Percentiles rank a stretch among this genome's conserved stretches.
phyloP scores from a whole-genome alignment of 2,888 invertebrate species.

The Hypselothyrea guttata region DNA sequence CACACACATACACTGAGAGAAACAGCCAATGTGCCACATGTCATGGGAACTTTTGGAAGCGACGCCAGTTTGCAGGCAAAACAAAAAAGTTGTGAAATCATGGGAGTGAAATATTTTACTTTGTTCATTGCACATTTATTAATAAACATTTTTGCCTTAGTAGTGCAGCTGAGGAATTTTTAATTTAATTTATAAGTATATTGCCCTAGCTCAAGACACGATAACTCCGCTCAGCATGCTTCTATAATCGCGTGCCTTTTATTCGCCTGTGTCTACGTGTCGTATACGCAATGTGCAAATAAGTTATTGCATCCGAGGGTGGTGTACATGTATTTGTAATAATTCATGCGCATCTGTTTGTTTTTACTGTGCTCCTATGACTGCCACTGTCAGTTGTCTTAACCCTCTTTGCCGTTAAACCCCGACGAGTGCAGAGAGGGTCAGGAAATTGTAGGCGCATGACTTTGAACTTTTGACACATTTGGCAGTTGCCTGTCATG shows the following conservation, averaged over 20 bases:
- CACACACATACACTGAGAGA: slow-evolving; percentile 4
- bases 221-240: slow-evolving; percentile 4
- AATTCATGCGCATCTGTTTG: slow-evolving; percentile 60
- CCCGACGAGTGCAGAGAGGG: slow-evolving; percentile 12
- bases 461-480: slow-evolving; percentile 74
- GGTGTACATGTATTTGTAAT: slow-evolving; percentile 29
- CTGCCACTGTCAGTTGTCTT: slow-evolving; percentile 8
- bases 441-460: slow-evolving; percentile 44
- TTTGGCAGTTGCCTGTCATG: slow-evolving; percentile 66
- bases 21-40: slow-evolving; percentile 60
- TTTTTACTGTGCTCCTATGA: slow-evolving; percentile 26
- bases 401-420: slow-evolving; percentile 46
- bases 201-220: slow-evolving; percentile 38
- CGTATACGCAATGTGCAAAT: slow-evolving; percentile 38
- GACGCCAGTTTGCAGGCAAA: slow-evolving; percentile 32
- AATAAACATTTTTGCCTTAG: slow-evolving; percentile 53
- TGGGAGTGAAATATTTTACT: slow-evolving; percentile 73
- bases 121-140: slow-evolving; percentile 67
- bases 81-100: slow-evolving; percentile 64
- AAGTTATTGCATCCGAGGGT: slow-evolving; percentile 25
- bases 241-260: slow-evolving; percentile 21
- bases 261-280: too few species aligned
- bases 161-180: slow-evolving; percentile 43
- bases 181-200: slow-evolving; percentile 57
- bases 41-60: slow-evolving; percentile 66